phyloP scores from a whole-genome alignment of 2,113 vertebrate species.

The Choloepus hoffmanni region DNA sequence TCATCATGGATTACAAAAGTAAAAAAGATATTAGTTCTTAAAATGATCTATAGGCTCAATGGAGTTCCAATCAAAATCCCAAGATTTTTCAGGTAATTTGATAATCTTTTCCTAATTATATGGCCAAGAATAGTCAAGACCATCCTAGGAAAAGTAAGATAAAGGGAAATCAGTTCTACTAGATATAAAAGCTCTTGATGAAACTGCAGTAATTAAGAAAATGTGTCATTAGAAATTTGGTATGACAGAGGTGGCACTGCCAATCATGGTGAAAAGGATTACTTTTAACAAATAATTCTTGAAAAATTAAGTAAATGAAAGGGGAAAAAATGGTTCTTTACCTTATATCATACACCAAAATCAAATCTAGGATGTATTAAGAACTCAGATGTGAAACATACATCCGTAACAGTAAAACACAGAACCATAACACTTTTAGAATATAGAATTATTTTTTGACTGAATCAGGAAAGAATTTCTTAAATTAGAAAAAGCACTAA shows the following conservation, averaged over 20 bases:
- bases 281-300: neutral
- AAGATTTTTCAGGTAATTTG: conserved; percentile 1
- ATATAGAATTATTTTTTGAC: neutral
- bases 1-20: neutral
- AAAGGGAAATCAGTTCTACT: neutral
- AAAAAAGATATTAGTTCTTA: neutral
- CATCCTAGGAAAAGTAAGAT: neutral
- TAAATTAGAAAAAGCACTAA: conserved; percentile 11
- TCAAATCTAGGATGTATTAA: conserved; percentile 28
- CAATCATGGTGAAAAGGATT: neutral
- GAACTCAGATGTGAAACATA: neutral
- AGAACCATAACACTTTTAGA: conserved; percentile 14
- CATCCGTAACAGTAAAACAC: conserved; percentile 23
- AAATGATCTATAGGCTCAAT: neutral
- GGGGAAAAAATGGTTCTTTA: neutral
- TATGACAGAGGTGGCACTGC: neutral
- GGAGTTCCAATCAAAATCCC: neutral
- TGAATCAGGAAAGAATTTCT: conserved; percentile 57
- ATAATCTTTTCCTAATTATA: neutral
- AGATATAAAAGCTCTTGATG: conserved; percentile 1
- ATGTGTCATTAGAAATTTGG: neutral
- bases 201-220: neutral
- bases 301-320: conserved; percentile 42
- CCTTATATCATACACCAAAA: neutral
- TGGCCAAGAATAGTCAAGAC: neutral